phyloP scores from a whole-genome alignment of 2,113 vertebrate species.

The Malurus cyaneus region DNA sequence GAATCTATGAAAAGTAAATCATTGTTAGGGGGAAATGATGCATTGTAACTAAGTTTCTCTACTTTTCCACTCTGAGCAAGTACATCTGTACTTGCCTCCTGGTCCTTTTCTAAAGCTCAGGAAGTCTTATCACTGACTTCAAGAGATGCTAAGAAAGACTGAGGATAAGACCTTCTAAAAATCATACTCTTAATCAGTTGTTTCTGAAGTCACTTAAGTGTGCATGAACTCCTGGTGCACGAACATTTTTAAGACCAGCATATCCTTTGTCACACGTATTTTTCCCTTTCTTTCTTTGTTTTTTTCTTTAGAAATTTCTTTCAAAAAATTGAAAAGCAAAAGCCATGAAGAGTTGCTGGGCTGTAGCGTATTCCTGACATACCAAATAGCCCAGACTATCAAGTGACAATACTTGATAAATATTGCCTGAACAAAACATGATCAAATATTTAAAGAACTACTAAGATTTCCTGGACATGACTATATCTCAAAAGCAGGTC shows the following conservation, averaged over 20 bases:
- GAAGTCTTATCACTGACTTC: not conserved
- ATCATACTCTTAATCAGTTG: not conserved
- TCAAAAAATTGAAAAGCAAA: not conserved
- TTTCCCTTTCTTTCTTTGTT: accelerated
- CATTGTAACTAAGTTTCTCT: not conserved
- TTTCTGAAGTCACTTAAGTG: not conserved
- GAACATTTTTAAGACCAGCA: not conserved
- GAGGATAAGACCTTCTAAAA: not conserved
- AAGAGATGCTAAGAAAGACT: not conserved
- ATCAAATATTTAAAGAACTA: not conserved
- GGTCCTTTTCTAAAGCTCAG: not conserved
- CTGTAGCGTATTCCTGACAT: not conserved
- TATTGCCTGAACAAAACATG: not conserved
- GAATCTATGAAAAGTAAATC: constrained; percentile 10
- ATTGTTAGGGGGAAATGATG: not conserved
- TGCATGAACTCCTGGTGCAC: accelerated
- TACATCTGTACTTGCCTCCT: not conserved
- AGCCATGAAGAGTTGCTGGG: not conserved
- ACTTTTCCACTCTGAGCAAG: not conserved
- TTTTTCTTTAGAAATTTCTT: not conserved
- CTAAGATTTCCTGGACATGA: accelerated
- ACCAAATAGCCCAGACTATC: not conserved
- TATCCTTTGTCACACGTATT: not conserved
- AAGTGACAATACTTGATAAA: not conserved
- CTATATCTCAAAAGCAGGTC: not conserved